A percentile compares a stretch with the other conserved stretches of the same genome.
Conservation (phyloP, 2,797 vertebrate genomes). For the Adrianichthys oophorus region DNA sequence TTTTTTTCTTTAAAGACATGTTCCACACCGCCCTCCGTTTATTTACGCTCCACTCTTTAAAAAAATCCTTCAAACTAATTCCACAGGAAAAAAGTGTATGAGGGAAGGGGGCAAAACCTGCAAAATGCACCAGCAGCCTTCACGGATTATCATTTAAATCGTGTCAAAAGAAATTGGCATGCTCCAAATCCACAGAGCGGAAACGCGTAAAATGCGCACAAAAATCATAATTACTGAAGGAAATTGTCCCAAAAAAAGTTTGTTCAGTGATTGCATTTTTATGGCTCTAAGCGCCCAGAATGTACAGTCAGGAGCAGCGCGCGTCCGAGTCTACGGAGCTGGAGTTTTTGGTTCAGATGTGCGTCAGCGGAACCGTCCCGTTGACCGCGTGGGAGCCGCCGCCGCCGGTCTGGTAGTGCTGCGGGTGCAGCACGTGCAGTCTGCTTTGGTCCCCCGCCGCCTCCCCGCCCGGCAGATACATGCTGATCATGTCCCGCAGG, state of each 20-base stretch:
- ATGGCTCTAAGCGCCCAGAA: conserved; percentile 73
- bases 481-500: conserved; percentile 98
- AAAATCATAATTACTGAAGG: conserved; percentile 42
- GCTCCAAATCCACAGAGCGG: conserved; percentile 56
- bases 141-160: conserved; percentile 55
- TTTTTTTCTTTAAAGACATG: conserved; percentile 61
- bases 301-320: conserved; percentile 78
- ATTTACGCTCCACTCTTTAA: conserved; percentile 35
- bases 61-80: conserved; percentile 40
- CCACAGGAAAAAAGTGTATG: conserved; percentile 30
- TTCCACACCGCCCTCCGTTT: conserved; percentile 47
- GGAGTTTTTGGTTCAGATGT: conserved; percentile 81
- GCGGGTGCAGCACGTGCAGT: conserved; percentile 90
- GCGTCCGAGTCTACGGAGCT: conserved; percentile 32
- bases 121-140: conserved; percentile 50
- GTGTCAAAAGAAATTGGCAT: conserved; percentile 75
- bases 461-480: conserved; percentile 86
- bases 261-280: conserved; percentile 68
- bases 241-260: conserved; percentile 39
- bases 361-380: conserved; percentile 92
- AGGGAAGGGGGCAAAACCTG: conserved; percentile 8
- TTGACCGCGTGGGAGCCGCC: conserved; percentile 79
- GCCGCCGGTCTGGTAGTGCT: conserved; percentile 91
- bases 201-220: conserved; percentile 40
- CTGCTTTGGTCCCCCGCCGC: conserved; percentile 86